Percentiles rank a stretch among this genome's conserved stretches.
phyloP scores from a whole-genome alignment of 2,888 invertebrate species.

The Drosophila anomalata region DNA sequence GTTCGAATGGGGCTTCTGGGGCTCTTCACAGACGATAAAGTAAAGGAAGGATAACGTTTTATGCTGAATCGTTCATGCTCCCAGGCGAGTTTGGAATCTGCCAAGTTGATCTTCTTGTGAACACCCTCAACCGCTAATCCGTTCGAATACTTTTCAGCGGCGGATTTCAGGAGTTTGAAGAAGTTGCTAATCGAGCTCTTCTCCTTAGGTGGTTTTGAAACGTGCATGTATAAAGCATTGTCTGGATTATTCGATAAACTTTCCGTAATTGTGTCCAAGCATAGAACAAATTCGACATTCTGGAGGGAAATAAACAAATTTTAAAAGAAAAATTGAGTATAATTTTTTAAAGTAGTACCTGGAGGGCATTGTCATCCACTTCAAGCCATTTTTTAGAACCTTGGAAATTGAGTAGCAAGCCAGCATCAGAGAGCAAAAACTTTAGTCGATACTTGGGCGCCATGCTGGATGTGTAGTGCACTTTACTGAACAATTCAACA shows the following conservation, averaged over 20 bases:
- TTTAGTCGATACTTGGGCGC: constrained; percentile 91
- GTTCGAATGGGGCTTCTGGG: constrained; percentile 81
- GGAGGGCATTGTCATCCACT: constrained; percentile 86
- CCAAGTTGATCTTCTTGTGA: constrained; percentile 98
- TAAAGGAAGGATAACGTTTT: constrained; percentile 94
- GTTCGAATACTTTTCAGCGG: constrained; percentile 84
- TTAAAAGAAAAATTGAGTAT: too few relatives aligned
- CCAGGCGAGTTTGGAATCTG: constrained; percentile 95
- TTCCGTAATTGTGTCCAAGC: constrained; percentile 92
- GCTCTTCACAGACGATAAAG: constrained; percentile 90
- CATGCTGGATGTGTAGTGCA: constrained; percentile 90
- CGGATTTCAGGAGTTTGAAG: constrained; percentile 87
- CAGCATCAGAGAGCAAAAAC: constrained; percentile 95
- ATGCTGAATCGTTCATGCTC: constrained; percentile 99
- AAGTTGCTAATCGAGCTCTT: constrained; percentile 90
- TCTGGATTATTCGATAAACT: constrained; percentile 82
- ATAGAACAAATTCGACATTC: constrained; percentile 95
- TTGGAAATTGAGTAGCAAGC: constrained; percentile 95
- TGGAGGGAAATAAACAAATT: constrained; percentile 74
- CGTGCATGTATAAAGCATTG: constrained; percentile 90
- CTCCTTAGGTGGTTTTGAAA: constrained; percentile 97
- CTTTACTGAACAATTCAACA: constrained; percentile 93
- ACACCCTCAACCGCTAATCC: constrained; percentile 87
- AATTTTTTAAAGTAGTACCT: constrained; percentile 85
- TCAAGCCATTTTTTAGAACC: constrained; percentile 97